Evolutionary conservation across 2,113 vertebrate species (phyloP).

Genomic region (Austrofundulus limnaeus): DNA sequence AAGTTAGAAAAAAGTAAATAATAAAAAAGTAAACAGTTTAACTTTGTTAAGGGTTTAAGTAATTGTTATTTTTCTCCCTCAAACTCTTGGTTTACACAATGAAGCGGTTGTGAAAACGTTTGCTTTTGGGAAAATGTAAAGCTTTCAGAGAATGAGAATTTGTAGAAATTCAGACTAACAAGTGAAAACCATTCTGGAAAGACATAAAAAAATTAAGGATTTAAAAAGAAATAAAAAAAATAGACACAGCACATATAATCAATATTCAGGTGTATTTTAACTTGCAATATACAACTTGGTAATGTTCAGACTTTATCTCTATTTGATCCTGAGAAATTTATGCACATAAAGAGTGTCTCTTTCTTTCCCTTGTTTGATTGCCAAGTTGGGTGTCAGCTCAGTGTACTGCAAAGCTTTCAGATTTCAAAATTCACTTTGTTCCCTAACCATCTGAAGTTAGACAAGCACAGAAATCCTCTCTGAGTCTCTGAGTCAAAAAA

Average conservation of each 20-base stretch:
- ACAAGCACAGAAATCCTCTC: conserved; percentile 47
- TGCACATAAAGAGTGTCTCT: conserved; percentile 11
- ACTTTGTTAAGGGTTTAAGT: background rate
- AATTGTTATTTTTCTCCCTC: background rate
- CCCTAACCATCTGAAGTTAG: conserved; percentile 53
- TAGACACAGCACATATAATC: conserved; percentile 23
- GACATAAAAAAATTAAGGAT: conserved; percentile 36
- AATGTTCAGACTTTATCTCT: conserved; percentile 23
- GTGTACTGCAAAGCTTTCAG: conserved; percentile 36
- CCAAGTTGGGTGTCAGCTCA: conserved; percentile 27
- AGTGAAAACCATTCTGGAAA: conserved; percentile 41
- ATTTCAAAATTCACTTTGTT: conserved; percentile 65
- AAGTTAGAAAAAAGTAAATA: background rate
- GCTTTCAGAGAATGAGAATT: conserved; percentile 39
- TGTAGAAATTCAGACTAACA: conserved; percentile 40
- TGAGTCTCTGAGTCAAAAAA: conserved; percentile 40
- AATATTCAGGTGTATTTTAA: conserved; percentile 40
- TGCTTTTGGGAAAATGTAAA: conserved; percentile 31
- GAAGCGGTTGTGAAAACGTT: conserved; percentile 25
- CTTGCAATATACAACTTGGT: conserved; percentile 11
- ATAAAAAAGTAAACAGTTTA: background rate
- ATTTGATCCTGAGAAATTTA: conserved; percentile 17
- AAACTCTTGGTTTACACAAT: conserved; percentile 11
- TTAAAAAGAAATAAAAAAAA: conserved; percentile 5
- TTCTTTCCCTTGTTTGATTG: conserved; percentile 37